Evolutionary conservation across 2,888 invertebrate species (phyloP), one percentile per base, ranked within the genome.

Genomic region (Germaria angustata): DNA sequence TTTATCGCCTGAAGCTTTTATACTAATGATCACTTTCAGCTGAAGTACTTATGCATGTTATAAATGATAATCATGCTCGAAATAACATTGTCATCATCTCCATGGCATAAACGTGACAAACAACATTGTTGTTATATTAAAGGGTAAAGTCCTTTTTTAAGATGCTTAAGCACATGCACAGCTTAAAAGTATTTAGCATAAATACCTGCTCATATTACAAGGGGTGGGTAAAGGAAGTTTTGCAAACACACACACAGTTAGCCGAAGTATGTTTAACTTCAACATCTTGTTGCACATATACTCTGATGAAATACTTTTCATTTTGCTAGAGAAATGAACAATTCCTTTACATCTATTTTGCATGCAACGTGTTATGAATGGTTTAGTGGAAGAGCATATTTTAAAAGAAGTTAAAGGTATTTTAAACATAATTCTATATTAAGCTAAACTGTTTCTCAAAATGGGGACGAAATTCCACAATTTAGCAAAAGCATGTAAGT

Each of bases 171-270:
- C 49, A 69, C 44, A 71, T 68, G 66, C 22, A 44, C 36, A 72
- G 76, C 77, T 72, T 81, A 46, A 68, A 77, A 81, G 59, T 77
- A 72, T 72, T 81, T 77, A 77, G 53, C 71, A 77, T 68, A 72
- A 81, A 72, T 81, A 77, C 81, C 61, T 55, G 53, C 53, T 66
- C 66, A 7, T 32, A 46, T 46, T 13, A 17, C 22, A 57, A 63
- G 11, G 17, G 24, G 11, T 11, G 17, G 24, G 11, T 7, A 24
- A 65, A 46, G 13, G 17, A 34, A 17, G 44, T 11, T 36, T 22
- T 7, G 28, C 8, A 69, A 20, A 49, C 15, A 22, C n/a, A 22
- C 11, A 36, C 34, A 39, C 17, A 55, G 39, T 11, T 17, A 68
- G 61, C 28, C 32, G 24, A 32, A 15, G 57, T 59, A 59, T 49